A percentile compares a stretch with the other conserved stretches of the same genome.
Conservation (phyloP, 1,140 invertebrate genomes). For the Popillia japonica region DNA sequence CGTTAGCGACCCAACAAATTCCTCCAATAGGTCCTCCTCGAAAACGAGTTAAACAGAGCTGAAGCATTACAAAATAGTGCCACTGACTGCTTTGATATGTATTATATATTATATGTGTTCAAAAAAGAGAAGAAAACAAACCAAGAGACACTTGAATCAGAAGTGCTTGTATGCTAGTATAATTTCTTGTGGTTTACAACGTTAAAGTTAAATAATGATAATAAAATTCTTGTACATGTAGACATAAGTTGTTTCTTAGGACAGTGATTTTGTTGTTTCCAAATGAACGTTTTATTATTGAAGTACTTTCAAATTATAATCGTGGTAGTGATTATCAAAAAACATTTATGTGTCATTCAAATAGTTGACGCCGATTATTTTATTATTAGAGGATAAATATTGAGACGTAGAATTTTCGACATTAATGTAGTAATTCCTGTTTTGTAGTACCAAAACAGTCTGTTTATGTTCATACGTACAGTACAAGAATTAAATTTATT, state of each 20-base stretch:
- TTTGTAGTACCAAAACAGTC: too few relatives aligned
- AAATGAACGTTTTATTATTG: neutral
- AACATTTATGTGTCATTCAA: too few relatives aligned
- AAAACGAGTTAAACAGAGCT: slow-evolving; percentile 92
- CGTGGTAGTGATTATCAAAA: too few relatives aligned
- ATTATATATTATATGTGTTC: slow-evolving; percentile 41
- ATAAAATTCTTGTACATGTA: slow-evolving; percentile 43
- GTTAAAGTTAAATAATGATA: slow-evolving; percentile 24
- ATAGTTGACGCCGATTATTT: too few relatives aligned
- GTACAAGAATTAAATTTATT: slow-evolving; percentile 31
- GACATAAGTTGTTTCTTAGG: slow-evolving; percentile 40
- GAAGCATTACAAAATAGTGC: slow-evolving; percentile 62
- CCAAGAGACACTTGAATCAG: slow-evolving; percentile 45
- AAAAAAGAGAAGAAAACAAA: slow-evolving; percentile 40
- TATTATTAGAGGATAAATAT: too few relatives aligned
- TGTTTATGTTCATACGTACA: neutral
- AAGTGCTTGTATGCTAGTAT: slow-evolving; percentile 48
- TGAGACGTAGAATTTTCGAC: too few relatives aligned
- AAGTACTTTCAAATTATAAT: neutral
- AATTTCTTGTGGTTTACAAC: slow-evolving; percentile 42
- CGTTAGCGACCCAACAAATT: slow-evolving; percentile 96
- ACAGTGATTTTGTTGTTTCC: neutral
- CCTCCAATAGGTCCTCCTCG: slow-evolving; percentile 95
- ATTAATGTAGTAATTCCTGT: too few relatives aligned
- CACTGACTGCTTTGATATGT: slow-evolving; percentile 53